Evolutionary conservation across 2,888 invertebrate genomes (phyloP).

Genomic region (Eupithecia pulchellata): DNA sequence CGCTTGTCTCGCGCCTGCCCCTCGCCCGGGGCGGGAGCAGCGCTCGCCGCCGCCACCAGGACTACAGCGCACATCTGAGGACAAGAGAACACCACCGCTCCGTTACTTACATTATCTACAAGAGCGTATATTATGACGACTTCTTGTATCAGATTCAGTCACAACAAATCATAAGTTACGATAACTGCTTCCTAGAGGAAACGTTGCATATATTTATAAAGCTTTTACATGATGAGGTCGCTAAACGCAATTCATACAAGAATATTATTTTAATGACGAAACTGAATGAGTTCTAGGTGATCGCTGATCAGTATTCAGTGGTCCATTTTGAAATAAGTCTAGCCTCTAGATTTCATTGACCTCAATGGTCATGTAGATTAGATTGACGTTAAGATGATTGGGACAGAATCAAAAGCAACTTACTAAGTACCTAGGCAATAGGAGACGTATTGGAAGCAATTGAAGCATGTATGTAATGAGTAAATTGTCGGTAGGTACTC

Average conservation of each 20-base stretch:
- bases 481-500: slow-evolving; percentile 50
- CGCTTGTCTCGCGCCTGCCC: slow-evolving; percentile 60
- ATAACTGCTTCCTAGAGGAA: neutral
- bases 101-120: neutral
- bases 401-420: neutral
- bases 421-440: neutral
- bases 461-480: neutral
- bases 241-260: neutral
- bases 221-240: neutral
- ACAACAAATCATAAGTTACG: neutral
- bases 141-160: neutral
- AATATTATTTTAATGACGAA: neutral
- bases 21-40: slow-evolving; percentile 47
- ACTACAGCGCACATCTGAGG: slow-evolving; percentile 57
- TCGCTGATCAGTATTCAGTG: neutral
- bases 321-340: neutral
- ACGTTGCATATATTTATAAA: neutral
- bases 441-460: neutral
- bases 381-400: neutral
- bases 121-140: neutral
- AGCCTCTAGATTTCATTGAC: neutral
- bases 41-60: slow-evolving; percentile 52
- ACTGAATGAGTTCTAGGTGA: neutral
- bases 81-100: neutral
- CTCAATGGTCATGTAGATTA: neutral